Evolutionary conservation across 2,113 vertebrate species (phyloP).

Genomic region (Chroicocephalus ridibundus): DNA sequence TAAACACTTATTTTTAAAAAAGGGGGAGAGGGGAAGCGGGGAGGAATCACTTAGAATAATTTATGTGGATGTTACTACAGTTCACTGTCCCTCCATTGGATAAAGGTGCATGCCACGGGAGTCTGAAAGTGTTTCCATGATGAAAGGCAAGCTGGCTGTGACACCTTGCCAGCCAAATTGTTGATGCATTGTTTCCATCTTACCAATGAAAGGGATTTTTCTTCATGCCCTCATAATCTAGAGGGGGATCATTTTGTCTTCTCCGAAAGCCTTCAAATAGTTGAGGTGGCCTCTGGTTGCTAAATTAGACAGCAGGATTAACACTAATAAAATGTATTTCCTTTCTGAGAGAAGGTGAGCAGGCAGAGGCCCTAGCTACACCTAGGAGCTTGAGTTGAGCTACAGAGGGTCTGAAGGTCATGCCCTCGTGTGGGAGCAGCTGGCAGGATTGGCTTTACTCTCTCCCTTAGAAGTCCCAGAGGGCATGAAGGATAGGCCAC

Average conservation of each 20-base stretch:
- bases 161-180: conserved; percentile 12
- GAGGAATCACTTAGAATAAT: not conserved
- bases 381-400: not conserved
- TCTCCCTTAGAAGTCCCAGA: not conserved
- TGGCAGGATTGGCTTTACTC: not conserved
- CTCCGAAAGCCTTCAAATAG: conserved; percentile 46
- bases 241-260: conserved; percentile 12
- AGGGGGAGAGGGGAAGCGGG: not conserved
- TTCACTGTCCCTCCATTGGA: not conserved
- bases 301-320: conserved; percentile 37
- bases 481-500: not conserved
- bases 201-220: not conserved
- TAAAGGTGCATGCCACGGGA: not conserved
- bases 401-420: not conserved
- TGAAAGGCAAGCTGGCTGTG: conserved; percentile 17
- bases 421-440: not conserved
- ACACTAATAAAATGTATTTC: conserved; percentile 24
- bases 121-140: conserved; percentile 23
- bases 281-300: conserved; percentile 14
- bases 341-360: conserved; percentile 18
- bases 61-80: not conserved
- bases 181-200: conserved; percentile 53
- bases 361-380: not conserved
- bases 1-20: not conserved
- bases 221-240: not conserved